A percentile compares a stretch with the other conserved stretches of the same genome.
These are phyloP conservation scores for Glaucomys volans DNA, from an alignment of 2,113 vertebrate species.

Conservation along the genomic window DNA sequence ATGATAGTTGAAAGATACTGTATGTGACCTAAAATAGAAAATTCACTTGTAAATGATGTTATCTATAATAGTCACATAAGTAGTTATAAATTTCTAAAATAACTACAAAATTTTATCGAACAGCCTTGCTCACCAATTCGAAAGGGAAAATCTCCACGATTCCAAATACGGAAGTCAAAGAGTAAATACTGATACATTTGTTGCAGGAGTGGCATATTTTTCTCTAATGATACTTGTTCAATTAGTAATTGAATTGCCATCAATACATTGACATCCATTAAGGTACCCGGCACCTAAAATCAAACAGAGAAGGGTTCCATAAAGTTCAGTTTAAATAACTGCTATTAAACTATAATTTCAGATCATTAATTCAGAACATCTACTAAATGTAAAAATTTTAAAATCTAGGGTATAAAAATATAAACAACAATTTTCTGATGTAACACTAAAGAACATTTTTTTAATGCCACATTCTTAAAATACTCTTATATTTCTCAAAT, in stretches of 20 bases:
- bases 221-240: slow-evolving; percentile 95
- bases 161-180: slow-evolving; percentile 98
- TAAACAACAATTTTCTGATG: slow-evolving; percentile 47
- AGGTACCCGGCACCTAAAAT: slow-evolving; percentile 90
- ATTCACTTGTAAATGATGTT: slow-evolving; percentile 75
- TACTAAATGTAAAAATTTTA: slow-evolving; percentile 24
- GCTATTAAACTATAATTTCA: slow-evolving; percentile 8
- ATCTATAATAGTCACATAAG: slow-evolving; percentile 22
- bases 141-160: slow-evolving; percentile 97
- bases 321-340: slow-evolving; percentile 53
- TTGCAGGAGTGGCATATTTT: slow-evolving; percentile 93
- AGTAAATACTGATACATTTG: slow-evolving; percentile 96
- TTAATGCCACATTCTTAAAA: slow-evolving; percentile 30
- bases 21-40: slow-evolving; percentile 93
- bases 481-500: slow-evolving; percentile 41
- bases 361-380: slow-evolving; percentile 37
- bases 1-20: slow-evolving; percentile 98
- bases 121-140: slow-evolving; percentile 91
- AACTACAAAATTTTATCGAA: slow-evolving; percentile 30
- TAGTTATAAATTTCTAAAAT: slow-evolving; percentile 56
- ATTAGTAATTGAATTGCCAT: slow-evolving; percentile 95
- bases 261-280: slow-evolving; percentile 96
- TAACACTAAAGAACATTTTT: slow-evolving; percentile 20
- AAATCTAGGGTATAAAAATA: slow-evolving; percentile 44
- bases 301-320: slow-evolving; percentile 38